These are phyloP conservation scores for Reticulitermes lucifugus DNA, from an alignment of 2,888 invertebrate species.

Conservation along the genomic window DNA sequence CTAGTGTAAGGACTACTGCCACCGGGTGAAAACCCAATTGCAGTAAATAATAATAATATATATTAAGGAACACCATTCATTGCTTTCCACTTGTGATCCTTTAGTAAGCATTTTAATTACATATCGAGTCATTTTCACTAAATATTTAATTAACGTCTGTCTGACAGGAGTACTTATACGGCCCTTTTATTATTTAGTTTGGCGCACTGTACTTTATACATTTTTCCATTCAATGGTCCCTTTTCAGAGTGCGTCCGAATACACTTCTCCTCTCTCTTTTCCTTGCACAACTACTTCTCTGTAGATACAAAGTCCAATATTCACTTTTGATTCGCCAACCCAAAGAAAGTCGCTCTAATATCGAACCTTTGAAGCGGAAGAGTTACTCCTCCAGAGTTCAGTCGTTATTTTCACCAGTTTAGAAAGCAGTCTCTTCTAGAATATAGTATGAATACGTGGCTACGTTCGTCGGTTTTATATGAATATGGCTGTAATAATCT, in stretches of 20 bases:
- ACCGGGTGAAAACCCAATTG: too few relatives aligned
- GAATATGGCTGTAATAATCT: too few relatives aligned
- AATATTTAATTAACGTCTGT: too few relatives aligned
- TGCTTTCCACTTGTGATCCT: too few relatives aligned
- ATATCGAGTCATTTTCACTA: too few relatives aligned
- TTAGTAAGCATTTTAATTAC: too few relatives aligned
- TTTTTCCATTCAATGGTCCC: not conserved
- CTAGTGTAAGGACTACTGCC: too few relatives aligned
- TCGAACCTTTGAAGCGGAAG: constrained; percentile 5
- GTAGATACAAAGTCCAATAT: constrained; percentile 3
- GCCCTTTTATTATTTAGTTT: not conserved
- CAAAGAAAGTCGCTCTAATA: not conserved
- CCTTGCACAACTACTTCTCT: not conserved
- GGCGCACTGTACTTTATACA: not conserved
- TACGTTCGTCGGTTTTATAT: too few relatives aligned
- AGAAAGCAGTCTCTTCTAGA: not conserved
- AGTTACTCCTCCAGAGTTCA: not conserved
- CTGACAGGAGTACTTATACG: too few relatives aligned
- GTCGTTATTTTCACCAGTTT: not conserved
- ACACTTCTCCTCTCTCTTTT: not conserved
- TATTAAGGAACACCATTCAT: too few relatives aligned
- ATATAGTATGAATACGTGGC: not conserved
- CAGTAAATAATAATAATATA: too few relatives aligned
- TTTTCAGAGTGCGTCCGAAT: not conserved
- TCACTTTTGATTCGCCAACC: not conserved